Percentiles rank a stretch among this genome's conserved stretches.
Evolutionary conservation across 1,140 invertebrate species (phyloP).

Genomic region (Bemisia tabaci): DNA sequence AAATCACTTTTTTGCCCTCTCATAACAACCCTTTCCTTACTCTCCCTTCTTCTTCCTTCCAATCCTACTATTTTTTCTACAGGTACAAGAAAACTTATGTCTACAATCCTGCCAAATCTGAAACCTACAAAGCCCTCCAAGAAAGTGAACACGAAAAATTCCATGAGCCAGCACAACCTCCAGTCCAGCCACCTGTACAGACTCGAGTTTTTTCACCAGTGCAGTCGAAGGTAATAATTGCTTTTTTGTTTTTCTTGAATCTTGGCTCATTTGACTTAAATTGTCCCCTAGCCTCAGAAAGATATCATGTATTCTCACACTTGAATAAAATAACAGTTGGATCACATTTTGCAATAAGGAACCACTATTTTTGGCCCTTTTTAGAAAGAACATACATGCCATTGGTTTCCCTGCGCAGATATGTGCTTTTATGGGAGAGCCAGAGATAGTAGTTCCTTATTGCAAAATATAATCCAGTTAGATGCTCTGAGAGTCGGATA

Average conservation of each 20-base stretch:
- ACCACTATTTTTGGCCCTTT: no score
- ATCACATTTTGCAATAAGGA: no score
- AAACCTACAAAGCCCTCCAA: conserved; percentile 68
- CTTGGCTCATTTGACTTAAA: conserved; percentile 16
- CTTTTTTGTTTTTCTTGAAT: conserved; percentile 15
- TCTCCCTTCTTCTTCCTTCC: conserved; percentile 11
- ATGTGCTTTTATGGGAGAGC: no score
- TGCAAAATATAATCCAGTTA: no score
- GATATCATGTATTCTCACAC: no score
- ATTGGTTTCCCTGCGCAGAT: no score
- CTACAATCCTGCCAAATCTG: conserved; percentile 71
- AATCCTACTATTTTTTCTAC: conserved; percentile 7
- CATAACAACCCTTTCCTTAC: conserved; percentile 13
- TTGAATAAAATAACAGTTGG: no score
- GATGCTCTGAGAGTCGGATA: no score
- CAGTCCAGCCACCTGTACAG: conserved; percentile 39
- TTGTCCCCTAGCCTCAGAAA: no score
- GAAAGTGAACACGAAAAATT: conserved; percentile 48
- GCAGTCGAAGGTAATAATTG: conserved; percentile 4
- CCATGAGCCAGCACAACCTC: conserved; percentile 45
- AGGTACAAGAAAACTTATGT: conserved; percentile 47
- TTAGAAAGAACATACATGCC: no score
- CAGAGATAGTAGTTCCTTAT: no score
- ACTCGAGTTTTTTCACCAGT: conserved; percentile 56
- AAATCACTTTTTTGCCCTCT: conserved; percentile 11